Base-by-base conservation (phyloP, 2,113 vertebrate species). In the Amphiprion ocellaris region DNA sequence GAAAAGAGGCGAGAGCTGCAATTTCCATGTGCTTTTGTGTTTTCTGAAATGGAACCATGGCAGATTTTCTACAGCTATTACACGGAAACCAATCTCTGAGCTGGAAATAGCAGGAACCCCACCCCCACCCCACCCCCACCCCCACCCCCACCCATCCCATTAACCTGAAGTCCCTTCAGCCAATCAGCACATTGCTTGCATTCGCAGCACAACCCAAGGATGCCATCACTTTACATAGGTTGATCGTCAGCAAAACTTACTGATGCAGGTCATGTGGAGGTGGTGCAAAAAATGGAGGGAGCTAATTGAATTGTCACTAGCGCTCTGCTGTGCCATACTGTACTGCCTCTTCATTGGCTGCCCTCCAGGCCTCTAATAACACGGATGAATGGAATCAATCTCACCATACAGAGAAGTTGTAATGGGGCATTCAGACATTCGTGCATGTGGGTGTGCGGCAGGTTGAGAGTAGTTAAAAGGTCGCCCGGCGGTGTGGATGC, bases 271-370 rank as follows among this genome's bases (percentile, higher is more conserved):
- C 87, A 82, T 83, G 81, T 88, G 87, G 79, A 81, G 84, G 83
- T 64, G 72, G 67, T 56, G 81, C 69, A 84, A 79, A 89, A 80
- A 86, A 37, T 77, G 79, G 82, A 89, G 74, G 77, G 28, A 30
- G 81, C 83, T 93, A 93, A 94, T 92, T 92, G 91, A 93, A 94
- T 93, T 93, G 90, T 94, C 89, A 91, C 64, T 74, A 33, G 52
- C 44, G 66, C 71, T 77, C 71, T 77, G 78, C 72, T 62, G 66
- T 65, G 69, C 75, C 67, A 64, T 82, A 86, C 76, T 68, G 77
- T 60, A 58, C 84, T 60, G 41, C 74, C 77, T 71, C 37, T 70
- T 84, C 79, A 79, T 58, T 92, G 90, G 90, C 89, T 77, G 76
- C 62, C 81, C 75, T 90, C 85, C 83, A 86, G 85, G 74, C 83